These are phyloP conservation scores for Labrus mixtus DNA, from an alignment of 2,113 vertebrate species.

Conservation along the genomic window DNA sequence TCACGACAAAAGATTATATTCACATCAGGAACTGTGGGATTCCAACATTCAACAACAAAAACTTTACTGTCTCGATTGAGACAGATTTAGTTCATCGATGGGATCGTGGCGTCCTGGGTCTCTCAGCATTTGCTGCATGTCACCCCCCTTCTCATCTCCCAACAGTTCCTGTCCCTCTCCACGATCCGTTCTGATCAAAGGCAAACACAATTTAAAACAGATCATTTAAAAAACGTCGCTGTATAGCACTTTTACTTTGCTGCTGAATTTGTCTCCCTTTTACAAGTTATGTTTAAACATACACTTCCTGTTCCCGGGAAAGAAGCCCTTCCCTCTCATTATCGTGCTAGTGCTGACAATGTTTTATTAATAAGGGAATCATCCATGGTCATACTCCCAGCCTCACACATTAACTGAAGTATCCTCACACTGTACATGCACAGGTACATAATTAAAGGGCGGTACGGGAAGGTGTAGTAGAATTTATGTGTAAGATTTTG, in stretches of 20 bases:
- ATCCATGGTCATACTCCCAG: slow-evolving; percentile 13
- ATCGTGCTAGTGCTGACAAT: slow-evolving; percentile 18
- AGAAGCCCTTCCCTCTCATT: slow-evolving; percentile 24
- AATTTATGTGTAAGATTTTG: slow-evolving; percentile 41
- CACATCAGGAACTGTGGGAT: neutral
- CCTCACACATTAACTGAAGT: slow-evolving; percentile 12
- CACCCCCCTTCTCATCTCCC: too few species aligned
- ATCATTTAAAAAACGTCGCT: neutral
- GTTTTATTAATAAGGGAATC: slow-evolving; percentile 61
- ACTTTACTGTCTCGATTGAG: neutral
- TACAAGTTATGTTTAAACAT: slow-evolving; percentile 15
- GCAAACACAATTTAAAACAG: too few species aligned
- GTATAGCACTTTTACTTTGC: slow-evolving; percentile 26
- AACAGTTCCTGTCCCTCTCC: too few species aligned
- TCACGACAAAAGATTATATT: neutral
- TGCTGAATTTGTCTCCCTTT: neutral
- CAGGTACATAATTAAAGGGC: neutral
- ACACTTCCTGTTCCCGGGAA: slow-evolving; percentile 15
- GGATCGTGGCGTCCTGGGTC: too few species aligned
- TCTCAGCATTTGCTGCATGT: too few species aligned
- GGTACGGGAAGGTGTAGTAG: slow-evolving; percentile 17
- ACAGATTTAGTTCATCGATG: too few species aligned
- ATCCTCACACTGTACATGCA: neutral
- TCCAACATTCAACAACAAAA: neutral
- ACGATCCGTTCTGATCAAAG: too few species aligned